Conservation (phyloP, 2,888 invertebrate species). For the Plemyria rubiginata region DNA sequence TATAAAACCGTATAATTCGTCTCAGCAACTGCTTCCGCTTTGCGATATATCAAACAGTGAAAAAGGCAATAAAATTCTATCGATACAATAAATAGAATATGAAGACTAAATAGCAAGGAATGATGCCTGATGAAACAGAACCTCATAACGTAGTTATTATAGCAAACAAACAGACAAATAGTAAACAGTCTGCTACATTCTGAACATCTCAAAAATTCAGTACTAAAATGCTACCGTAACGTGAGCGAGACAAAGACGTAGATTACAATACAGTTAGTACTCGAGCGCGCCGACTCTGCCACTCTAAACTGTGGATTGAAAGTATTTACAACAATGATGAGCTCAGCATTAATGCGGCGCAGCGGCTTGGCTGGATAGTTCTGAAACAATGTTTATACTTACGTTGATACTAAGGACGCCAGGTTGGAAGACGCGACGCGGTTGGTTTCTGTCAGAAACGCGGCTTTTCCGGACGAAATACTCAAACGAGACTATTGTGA, state of each 20-base stretch:
- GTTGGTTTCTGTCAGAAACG: slow-evolving; percentile 32
- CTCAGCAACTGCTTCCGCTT: no score
- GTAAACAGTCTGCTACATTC: neutral
- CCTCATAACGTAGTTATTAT: neutral
- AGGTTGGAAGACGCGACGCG: slow-evolving; percentile 31
- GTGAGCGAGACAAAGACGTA: slow-evolving; percentile 3
- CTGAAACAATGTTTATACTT: slow-evolving; percentile 25
- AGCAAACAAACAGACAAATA: neutral
- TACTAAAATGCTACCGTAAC: neutral
- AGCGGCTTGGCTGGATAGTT: slow-evolving; percentile 1
- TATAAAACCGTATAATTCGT: no score
- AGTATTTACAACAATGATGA: slow-evolving; percentile 27
- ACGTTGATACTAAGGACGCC: slow-evolving; percentile 27
- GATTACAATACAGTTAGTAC: slow-evolving; percentile 3
- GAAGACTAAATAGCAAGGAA: neutral
- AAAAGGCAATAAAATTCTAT: neutral
- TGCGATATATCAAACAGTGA: neutral
- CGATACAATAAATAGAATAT: neutral
- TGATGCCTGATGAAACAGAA: neutral
- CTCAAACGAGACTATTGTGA: slow-evolving; percentile 39
- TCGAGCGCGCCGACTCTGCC: slow-evolving; percentile 8
- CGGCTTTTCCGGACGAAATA: slow-evolving; percentile 14
- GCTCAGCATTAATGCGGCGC: slow-evolving; percentile 15
- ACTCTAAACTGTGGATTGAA: slow-evolving; percentile 19
- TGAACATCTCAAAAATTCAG: neutral